These are phyloP conservation scores for Ophonus ardosiacus DNA, from an alignment of 2,888 invertebrate species.

Conservation along the genomic window DNA sequence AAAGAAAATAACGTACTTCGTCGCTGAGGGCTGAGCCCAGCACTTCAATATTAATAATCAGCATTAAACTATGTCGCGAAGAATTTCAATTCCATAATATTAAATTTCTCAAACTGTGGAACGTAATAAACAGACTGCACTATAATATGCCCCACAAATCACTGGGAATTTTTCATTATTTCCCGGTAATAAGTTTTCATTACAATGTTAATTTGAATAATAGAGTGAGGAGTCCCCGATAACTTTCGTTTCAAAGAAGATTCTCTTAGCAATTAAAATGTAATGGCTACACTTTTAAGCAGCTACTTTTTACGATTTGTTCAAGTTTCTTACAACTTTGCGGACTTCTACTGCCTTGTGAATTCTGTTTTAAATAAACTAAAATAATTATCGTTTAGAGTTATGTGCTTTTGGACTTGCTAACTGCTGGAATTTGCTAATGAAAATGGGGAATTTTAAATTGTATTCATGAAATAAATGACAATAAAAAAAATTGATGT, in stretches of 20 bases:
- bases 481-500: too few relatives aligned
- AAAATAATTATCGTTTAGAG: conserved; percentile 42
- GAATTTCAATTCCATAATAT: neutral
- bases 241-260: conserved; percentile 12
- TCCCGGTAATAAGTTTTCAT: conserved; percentile 7
- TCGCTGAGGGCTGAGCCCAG: neutral
- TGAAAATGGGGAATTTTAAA: neutral
- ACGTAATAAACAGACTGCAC: neutral
- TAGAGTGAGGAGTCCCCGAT: neutral
- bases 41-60: neutral
- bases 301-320: conserved; percentile 39
- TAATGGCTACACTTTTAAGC: conserved; percentile 36
- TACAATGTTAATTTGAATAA: conserved; percentile 29
- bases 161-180: neutral
- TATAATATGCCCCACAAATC: neutral
- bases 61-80: neutral
- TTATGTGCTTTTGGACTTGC: conserved; percentile 25
- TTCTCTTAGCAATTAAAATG: conserved; percentile 32
- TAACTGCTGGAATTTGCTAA: neutral
- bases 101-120: neutral
- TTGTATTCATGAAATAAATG: neutral
- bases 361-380: conserved; percentile 45
- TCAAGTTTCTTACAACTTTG: conserved; percentile 29
- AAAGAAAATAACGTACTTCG: neutral
- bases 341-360: conserved; percentile 8